Conservation (phyloP, 1,140 invertebrate genomes). For the Sinella curviseta region DNA sequence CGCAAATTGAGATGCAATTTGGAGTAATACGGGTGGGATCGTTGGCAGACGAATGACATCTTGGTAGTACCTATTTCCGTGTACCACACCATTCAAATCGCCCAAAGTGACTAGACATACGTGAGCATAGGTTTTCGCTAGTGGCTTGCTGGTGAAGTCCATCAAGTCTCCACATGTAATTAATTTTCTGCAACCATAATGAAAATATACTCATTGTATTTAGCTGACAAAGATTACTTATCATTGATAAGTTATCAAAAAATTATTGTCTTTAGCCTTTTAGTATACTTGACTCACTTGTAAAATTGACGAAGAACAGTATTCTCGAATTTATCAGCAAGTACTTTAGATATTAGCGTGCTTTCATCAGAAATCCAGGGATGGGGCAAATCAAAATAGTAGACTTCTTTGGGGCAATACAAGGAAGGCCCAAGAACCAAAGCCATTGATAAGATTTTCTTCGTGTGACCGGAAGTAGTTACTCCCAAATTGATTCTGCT, state of each 20-base stretch:
- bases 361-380: neutral
- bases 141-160: constrained; percentile 36
- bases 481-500: neutral
- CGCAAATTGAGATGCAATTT: neutral
- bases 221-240: no score
- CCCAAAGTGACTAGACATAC: constrained; percentile 31
- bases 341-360: neutral
- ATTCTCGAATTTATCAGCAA: neutral
- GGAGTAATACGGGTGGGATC: neutral
- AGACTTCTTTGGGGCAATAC: constrained; percentile 38
- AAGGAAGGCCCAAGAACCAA: constrained; percentile 35
- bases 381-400: constrained; percentile 15
- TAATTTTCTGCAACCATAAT: no score
- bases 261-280: neutral
- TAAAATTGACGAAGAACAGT: constrained; percentile 4
- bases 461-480: constrained; percentile 2
- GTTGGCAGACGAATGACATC: neutral
- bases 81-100: neutral
- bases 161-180: constrained; percentile 31
- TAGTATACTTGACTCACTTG: constrained; percentile 27
- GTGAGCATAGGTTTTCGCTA: constrained; percentile 20
- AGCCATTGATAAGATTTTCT: neutral
- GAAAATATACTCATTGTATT: no score
- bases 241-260: neutral
- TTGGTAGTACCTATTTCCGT: neutral